Evolutionary conservation across 2,797 vertebrate species (phyloP), one percentile per base, ranked within the genome.

Genomic region (Hippocampus kuda): DNA sequence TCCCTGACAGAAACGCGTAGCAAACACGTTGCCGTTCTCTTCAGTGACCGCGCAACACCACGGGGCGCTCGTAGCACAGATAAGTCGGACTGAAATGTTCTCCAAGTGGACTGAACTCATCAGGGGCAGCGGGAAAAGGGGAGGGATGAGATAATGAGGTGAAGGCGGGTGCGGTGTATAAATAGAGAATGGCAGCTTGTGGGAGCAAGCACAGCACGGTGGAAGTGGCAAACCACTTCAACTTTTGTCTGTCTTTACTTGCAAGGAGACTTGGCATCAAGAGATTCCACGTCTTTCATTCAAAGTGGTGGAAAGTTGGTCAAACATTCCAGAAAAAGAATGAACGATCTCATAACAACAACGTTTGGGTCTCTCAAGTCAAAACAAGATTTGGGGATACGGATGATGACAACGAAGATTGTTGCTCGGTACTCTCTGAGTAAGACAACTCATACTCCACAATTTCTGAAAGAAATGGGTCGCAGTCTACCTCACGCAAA

Each of bases 81-180:
- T 70, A 77, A 69, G 65, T 75, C 64, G 12, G 48, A 67, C 51
- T 38, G 66, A 34, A 2, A 49, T 26, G 38, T 65, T 67, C 54
- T 53, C 34, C 48, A n/a, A 66, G 53, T 61, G 59, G 59, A 61
- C 34, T 61, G 16, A 30, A 61, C 59, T 38, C 70, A 65, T 73
- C 46, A 72, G 54, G 71, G 75, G 74, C 56, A 67, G 76, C 74
- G 51, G 49, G 30, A n/a, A 42, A 73, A 65, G 62, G 75, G 59
- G 69, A 67, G 26, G 72, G 70, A 70, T 67, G 68, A 73, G 79
- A 87, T 83, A 80, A 80, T 77, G 77, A 13, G 46, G 44, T 76
- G 65, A 74, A 83, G 80, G 83, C 75, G 77, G 75, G 66, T 77
- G 77, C 67, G 75, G 78, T 82, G 77, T 78, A 85, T 80, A 88